Evolutionary conservation across 2,797 vertebrate species (phyloP).

Genomic region (Podargus strigoides): DNA sequence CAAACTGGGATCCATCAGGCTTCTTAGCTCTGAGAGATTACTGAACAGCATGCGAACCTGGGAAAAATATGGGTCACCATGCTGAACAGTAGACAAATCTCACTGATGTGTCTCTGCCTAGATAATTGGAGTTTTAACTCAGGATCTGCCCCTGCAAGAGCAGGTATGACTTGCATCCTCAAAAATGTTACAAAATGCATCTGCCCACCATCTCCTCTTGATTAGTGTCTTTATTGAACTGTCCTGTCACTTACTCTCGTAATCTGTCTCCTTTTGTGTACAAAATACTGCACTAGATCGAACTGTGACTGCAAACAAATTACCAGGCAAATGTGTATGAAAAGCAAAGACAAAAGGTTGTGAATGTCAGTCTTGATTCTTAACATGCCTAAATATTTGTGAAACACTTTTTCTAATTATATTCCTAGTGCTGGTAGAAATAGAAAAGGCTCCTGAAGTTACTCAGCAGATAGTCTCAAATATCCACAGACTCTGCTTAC

Average conservation of each 20-base stretch:
- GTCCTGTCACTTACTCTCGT: not conserved
- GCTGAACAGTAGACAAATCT: not conserved
- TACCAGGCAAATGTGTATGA: not conserved
- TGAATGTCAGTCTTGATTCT: not conserved
- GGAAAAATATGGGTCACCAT: not conserved
- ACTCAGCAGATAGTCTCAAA: not conserved
- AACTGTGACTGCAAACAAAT: not conserved
- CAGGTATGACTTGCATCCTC: not conserved
- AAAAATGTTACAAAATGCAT: not conserved
- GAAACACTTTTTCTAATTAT: not conserved
- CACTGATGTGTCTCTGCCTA: not conserved
- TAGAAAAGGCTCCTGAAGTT: not conserved
- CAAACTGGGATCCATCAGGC: not conserved
- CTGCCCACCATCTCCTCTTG: not conserved
- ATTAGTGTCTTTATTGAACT: not conserved
- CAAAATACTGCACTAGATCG: rapidly evolving
- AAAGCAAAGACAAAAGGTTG: not conserved
- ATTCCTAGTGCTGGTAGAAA: not conserved
- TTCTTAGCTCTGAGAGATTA: not conserved
- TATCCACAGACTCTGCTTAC: not conserved
- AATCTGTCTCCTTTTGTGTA: not conserved
- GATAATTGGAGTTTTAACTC: not conserved
- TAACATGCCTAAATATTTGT: not conserved
- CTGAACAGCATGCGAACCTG: not conserved
- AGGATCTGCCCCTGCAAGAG: not conserved